Percentiles rank a stretch among this genome's conserved stretches.
Conservation (phyloP, 2,797 vertebrate species). For the Sorex maritimensis region DNA sequence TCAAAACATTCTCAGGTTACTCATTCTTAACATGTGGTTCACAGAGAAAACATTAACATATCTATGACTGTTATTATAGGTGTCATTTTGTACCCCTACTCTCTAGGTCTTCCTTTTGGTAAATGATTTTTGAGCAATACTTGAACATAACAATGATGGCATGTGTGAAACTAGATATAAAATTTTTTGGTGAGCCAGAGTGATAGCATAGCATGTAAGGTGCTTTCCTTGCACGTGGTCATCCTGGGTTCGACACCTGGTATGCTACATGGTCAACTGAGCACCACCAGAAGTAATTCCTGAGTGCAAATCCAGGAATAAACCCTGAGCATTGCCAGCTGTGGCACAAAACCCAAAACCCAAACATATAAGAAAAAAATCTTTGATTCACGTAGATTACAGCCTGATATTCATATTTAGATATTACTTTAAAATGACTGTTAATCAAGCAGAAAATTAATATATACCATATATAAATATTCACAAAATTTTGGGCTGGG, state of each 20-base stretch:
- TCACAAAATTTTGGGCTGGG: background rate
- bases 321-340: too few species aligned
- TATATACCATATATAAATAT: background rate
- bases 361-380: background rate
- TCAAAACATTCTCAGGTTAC: background rate
- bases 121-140: background rate
- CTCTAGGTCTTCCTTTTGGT: background rate
- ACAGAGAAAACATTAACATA: background rate
- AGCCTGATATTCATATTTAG: background rate
- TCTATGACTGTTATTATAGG: background rate
- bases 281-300: too few species aligned
- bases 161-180: background rate
- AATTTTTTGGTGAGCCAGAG: too few species aligned
- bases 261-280: too few species aligned
- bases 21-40: background rate
- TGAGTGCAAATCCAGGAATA: too few species aligned
- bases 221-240: too few species aligned
- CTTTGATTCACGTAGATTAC: background rate
- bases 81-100: background rate
- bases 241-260: too few species aligned
- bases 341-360: too few species aligned
- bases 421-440: background rate
- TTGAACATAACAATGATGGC: background rate
- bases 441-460: background rate
- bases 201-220: too few species aligned